Percentiles rank a stretch among this genome's conserved stretches.
Conservation (phyloP, 2,113 vertebrate species). For the Clarias gariepinus region DNA sequence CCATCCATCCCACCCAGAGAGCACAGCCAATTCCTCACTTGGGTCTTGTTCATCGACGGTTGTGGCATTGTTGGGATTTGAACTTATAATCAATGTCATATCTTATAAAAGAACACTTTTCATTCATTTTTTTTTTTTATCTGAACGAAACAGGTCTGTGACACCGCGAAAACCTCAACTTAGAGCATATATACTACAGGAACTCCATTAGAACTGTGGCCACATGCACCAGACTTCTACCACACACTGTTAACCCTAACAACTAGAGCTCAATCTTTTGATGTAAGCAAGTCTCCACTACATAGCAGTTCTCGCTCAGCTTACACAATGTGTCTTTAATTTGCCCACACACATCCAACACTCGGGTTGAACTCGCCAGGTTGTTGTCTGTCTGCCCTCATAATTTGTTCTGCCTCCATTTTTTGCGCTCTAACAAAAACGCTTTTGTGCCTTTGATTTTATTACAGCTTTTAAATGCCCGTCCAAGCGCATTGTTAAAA, state of each 20-base stretch:
- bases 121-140: slow-evolving; percentile 1
- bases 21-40: background rate
- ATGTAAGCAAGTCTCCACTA: slow-evolving; percentile 27
- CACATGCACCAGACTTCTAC: background rate
- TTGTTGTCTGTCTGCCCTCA: slow-evolving; percentile 44
- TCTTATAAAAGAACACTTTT: too few relatives aligned
- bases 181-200: slow-evolving; percentile 14
- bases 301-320: slow-evolving; percentile 13
- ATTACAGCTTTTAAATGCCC: slow-evolving; percentile 29
- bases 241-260: slow-evolving; percentile 37
- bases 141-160: slow-evolving; percentile 14
- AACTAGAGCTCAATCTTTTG: slow-evolving; percentile 25
- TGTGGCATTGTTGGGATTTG: background rate
- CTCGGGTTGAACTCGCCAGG: slow-evolving; percentile 18
- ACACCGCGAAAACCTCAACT: slow-evolving; percentile 24
- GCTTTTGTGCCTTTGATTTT: slow-evolving; percentile 25
- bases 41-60: background rate
- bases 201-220: background rate
- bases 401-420: slow-evolving; percentile 50
- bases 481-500: slow-evolving; percentile 37
- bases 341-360: slow-evolving; percentile 4
- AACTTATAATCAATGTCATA: background rate
- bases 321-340: slow-evolving; percentile 44
- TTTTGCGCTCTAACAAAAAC: slow-evolving; percentile 26
- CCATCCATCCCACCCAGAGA: background rate